phyloP scores from a whole-genome alignment of 2,113 vertebrate genomes.

The Dicentrarchus labrax region DNA sequence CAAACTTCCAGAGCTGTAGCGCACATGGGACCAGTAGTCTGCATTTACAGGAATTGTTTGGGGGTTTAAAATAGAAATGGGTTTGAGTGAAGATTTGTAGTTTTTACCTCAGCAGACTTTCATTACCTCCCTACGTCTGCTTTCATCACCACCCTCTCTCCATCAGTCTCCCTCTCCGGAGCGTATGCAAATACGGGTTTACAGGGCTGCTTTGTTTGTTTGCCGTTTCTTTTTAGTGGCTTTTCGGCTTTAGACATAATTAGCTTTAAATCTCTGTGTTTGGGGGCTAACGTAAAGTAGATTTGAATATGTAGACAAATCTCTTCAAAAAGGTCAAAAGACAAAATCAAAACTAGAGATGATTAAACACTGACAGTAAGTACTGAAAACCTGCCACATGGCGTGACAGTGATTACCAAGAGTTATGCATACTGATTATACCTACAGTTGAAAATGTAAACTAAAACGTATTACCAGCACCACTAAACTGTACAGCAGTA shows the following conservation, averaged over 20 bases:
- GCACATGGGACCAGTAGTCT: slow-evolving; percentile 38
- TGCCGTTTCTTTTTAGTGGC: slow-evolving; percentile 45
- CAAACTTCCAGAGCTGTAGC: slow-evolving; percentile 41
- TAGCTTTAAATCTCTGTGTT: slow-evolving; percentile 42
- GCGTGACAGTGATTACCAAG: not conserved
- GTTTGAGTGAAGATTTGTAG: slow-evolving; percentile 57
- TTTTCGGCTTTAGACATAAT: slow-evolving; percentile 45
- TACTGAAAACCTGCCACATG: not conserved
- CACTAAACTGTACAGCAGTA: slow-evolving; percentile 19
- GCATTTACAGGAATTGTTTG: slow-evolving; percentile 68
- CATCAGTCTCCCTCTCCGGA: slow-evolving; percentile 10
- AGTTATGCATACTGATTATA: not conserved
- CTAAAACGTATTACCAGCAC: slow-evolving; percentile 8
- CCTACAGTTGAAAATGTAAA: slow-evolving; percentile 2
- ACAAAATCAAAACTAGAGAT: not conserved
- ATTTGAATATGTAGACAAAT: slow-evolving; percentile 30
- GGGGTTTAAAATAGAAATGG: slow-evolving; percentile 62
- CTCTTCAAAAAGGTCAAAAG: slow-evolving; percentile 21
- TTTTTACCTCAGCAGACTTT: slow-evolving; percentile 62
- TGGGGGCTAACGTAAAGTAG: slow-evolving; percentile 7
- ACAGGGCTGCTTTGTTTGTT: slow-evolving; percentile 25
- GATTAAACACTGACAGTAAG: not conserved
- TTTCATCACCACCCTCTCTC: slow-evolving; percentile 36
- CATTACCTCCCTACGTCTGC: slow-evolving; percentile 25
- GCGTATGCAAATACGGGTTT: slow-evolving; percentile 39